Evolutionary conservation across 2,888 invertebrate genomes (phyloP), one percentile per base, ranked within the genome.

Genomic region (Apotomis capreana): DNA sequence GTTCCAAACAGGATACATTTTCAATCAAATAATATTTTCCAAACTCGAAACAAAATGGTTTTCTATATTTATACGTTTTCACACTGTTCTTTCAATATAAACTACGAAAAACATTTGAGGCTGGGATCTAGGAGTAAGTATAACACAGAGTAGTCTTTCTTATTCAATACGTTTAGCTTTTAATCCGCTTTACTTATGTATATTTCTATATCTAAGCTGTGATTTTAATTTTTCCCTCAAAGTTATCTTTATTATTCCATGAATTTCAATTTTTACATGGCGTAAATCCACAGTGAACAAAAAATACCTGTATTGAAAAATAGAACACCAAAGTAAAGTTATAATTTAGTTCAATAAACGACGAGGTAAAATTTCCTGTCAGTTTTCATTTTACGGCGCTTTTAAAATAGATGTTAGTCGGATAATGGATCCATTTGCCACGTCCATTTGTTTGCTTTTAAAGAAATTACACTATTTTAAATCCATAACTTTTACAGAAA

Each of bases 371-470:
- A 5, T 1, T n/a, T 12, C 0, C 5, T 36, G 10, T 36, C n/a
- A 3, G n/a, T 5, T 10, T 54, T n/a, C 40, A n/a, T 69, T 61
- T 61, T 49, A 61, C 26, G 60, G 37, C 52, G 40, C 52, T 57
- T 12, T 52, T 26, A 61, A 68, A 13, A 54, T 26, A 54, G 52
- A 44, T 12, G 54, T 36, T 44, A 46, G 26, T 55, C 0, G n/a
- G 44, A 60, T 68, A 68, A 68, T 68, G 54, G 54, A 26, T 61
- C 54, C 51, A 49, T 63, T 69, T 57, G 46, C 55, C 46, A 49
- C 46, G 36, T 40, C 15, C 49, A 37, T 57, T 51, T 13, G 40
- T 63, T 62, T 57, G 15, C 51, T 62, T 57, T 49, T 51, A 68
- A 58, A 68, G 59, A 68, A 68, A 68, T 68, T 68, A 59, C 40